These are phyloP conservation scores for Augochlorella aurata DNA, from an alignment of 2,888 invertebrate species.

Conservation along the genomic window DNA sequence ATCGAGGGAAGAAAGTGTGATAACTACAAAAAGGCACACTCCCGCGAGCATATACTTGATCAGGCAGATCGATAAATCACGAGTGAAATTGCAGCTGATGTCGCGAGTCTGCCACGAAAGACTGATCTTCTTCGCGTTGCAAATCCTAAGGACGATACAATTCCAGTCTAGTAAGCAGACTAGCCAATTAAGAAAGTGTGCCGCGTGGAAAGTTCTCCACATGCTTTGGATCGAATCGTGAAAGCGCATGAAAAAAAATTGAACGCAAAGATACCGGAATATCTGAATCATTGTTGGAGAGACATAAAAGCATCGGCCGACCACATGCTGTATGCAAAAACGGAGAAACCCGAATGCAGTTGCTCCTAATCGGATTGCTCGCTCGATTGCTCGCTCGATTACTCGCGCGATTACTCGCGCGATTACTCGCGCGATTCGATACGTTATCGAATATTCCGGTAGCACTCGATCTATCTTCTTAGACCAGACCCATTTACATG, in stretches of 20 bases:
- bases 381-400: neutral
- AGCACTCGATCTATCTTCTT: neutral
- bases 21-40: neutral
- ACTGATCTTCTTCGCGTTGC: neutral
- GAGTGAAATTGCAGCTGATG: neutral
- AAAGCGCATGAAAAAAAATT: neutral
- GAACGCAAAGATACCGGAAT: neutral
- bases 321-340: no score
- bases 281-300: neutral
- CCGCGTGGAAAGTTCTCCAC: slow-evolving; percentile 15
- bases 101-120: neutral
- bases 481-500: neutral
- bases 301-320: neutral
- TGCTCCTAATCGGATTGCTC: neutral
- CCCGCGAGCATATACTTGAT: neutral
- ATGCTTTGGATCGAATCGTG: neutral
- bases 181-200: slow-evolving; percentile 56
- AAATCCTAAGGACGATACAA: slow-evolving; percentile 27
- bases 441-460: neutral
- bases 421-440: neutral
- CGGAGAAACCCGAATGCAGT: no score
- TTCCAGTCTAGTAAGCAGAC: slow-evolving; percentile 61
- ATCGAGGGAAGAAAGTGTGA: neutral
- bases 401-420: neutral
- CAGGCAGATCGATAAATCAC: neutral